Percentiles rank a stretch among this genome's conserved stretches.
Evolutionary conservation across 2,113 vertebrate genomes (phyloP).

Genomic region (Planiliza haematocheilus): DNA sequence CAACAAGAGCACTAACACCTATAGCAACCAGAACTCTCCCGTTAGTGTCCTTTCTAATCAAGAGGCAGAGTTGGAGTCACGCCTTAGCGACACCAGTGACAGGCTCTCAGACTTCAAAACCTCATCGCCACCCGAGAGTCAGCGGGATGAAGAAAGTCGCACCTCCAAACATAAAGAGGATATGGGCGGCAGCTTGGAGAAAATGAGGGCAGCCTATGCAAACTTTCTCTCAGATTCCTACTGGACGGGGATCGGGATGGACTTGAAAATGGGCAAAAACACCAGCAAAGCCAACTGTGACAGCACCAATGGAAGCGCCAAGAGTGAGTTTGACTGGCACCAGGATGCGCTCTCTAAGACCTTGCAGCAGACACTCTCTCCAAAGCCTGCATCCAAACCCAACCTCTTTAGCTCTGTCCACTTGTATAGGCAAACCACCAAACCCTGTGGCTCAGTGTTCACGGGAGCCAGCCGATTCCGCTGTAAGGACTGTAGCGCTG

Average conservation of each 20-base stretch:
- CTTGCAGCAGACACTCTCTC: slow-evolving; percentile 92
- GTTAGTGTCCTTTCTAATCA: slow-evolving; percentile 94
- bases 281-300: slow-evolving; percentile 92
- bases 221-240: slow-evolving; percentile 98
- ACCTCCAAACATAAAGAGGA: slow-evolving; percentile 87
- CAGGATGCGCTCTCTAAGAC: slow-evolving; percentile 96
- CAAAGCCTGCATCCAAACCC: slow-evolving; percentile 89
- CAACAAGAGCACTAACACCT: slow-evolving; percentile 88
- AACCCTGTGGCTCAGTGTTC: slow-evolving; percentile 91
- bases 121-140: slow-evolving; percentile 86
- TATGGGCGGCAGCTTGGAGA: slow-evolving; percentile 92
- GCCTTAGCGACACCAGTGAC: slow-evolving; percentile 94
- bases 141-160: slow-evolving; percentile 80
- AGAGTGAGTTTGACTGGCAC: slow-evolving; percentile 97
- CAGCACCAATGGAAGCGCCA: slow-evolving; percentile 89
- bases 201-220: slow-evolving; percentile 97
- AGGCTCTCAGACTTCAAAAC: slow-evolving; percentile 93
- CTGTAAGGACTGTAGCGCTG: slow-evolving; percentile 96
- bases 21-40: slow-evolving; percentile 97
- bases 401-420: slow-evolving; percentile 98
- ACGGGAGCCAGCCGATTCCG: slow-evolving; percentile 96
- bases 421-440: slow-evolving; percentile 94
- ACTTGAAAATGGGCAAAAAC: slow-evolving; percentile 90
- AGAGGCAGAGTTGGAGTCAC: slow-evolving; percentile 93
- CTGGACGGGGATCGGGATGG: slow-evolving; percentile 94